Percentiles rank a stretch among this genome's conserved stretches.
phyloP scores from a whole-genome alignment of 1,140 invertebrate genomes.

The Coboldia fuscipes region DNA sequence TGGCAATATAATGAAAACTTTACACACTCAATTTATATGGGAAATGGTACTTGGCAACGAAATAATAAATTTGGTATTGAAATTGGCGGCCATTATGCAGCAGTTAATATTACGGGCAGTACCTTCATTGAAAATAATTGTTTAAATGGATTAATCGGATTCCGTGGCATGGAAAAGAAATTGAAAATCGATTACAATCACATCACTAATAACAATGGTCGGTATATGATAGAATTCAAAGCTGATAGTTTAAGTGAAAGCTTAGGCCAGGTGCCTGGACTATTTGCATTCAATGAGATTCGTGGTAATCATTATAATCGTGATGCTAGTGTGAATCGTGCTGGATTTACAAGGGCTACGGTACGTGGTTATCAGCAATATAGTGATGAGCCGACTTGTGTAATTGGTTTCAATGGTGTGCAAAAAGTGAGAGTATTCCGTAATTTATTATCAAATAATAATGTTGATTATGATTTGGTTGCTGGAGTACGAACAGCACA shows the following conservation, averaged over 20 bases:
- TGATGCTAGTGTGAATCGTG: constrained; percentile 7
- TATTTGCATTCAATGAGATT: constrained; percentile 60
- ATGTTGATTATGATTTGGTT: constrained; percentile 74
- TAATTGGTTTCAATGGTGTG: constrained; percentile 80
- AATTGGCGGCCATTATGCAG: constrained; percentile 80
- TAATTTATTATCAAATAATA: constrained; percentile 81
- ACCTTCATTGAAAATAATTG: constrained; percentile 72
- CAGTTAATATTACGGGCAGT: constrained; percentile 64
- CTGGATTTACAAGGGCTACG: constrained; percentile 4
- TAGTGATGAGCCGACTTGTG: constrained; percentile 45
- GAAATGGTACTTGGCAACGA: constrained; percentile 65
- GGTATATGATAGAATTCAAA: constrained; percentile 73
- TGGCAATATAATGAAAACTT: constrained; percentile 92
- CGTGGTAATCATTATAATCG: constrained; percentile 39
- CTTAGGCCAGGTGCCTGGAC: constrained; percentile 55
- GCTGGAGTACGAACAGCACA: constrained; percentile 79
- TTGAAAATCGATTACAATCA: constrained; percentile 57
- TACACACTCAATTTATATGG: constrained; percentile 68
- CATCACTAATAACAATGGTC: constrained; percentile 62
- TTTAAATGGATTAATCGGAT: constrained; percentile 54
- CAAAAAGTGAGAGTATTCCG: constrained; percentile 80
- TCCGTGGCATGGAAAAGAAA: constrained; percentile 94
- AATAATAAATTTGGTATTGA: constrained; percentile 72
- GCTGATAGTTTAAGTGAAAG: constrained; percentile 88
- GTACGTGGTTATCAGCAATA: constrained; percentile 22